Conservation (phyloP, 2,113 vertebrate genomes). For the Hippocampus zosterae region DNA sequence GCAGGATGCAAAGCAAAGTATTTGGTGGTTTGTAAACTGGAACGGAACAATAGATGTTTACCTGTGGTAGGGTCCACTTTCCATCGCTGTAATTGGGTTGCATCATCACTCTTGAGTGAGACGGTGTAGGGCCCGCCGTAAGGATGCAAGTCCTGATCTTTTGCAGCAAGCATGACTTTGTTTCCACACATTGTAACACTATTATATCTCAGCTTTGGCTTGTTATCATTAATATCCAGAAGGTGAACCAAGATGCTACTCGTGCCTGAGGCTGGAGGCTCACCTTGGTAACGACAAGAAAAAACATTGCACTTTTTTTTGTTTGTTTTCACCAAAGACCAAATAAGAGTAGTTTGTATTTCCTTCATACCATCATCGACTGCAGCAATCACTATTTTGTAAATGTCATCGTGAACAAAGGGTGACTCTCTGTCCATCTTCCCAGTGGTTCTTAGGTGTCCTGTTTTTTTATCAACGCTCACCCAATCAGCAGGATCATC, state of each 20-base stretch:
- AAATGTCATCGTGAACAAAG: conserved; percentile 59
- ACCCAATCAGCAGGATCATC: conserved; percentile 73
- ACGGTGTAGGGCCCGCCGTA: conserved; percentile 71
- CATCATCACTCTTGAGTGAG: conserved; percentile 42
- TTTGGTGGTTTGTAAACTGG: not conserved
- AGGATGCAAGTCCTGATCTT: conserved; percentile 60
- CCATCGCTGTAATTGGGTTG: conserved; percentile 57
- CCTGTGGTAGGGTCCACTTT: conserved; percentile 61
- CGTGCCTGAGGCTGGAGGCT: conserved; percentile 66
- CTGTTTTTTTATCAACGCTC: conserved; percentile 67
- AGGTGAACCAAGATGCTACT: conserved; percentile 70
- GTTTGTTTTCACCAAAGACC: not conserved
- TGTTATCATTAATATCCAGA: conserved; percentile 71
- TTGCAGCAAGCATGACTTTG: conserved; percentile 49
- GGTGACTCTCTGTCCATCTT: conserved; percentile 75
- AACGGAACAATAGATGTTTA: conserved; percentile 17
- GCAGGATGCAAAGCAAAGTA: not conserved
- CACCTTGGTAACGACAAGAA: conserved; percentile 53
- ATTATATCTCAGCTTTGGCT: conserved; percentile 50
- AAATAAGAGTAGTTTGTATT: not conserved
- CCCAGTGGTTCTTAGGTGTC: conserved; percentile 59
- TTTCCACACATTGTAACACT: conserved; percentile 62
- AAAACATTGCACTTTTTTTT: not conserved
- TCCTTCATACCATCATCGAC: conserved; percentile 71
- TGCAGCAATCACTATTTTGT: conserved; percentile 64